These are phyloP conservation scores for Crotalus helleri DNA, from an alignment of 2,113 vertebrate species.

Conservation along the genomic window DNA sequence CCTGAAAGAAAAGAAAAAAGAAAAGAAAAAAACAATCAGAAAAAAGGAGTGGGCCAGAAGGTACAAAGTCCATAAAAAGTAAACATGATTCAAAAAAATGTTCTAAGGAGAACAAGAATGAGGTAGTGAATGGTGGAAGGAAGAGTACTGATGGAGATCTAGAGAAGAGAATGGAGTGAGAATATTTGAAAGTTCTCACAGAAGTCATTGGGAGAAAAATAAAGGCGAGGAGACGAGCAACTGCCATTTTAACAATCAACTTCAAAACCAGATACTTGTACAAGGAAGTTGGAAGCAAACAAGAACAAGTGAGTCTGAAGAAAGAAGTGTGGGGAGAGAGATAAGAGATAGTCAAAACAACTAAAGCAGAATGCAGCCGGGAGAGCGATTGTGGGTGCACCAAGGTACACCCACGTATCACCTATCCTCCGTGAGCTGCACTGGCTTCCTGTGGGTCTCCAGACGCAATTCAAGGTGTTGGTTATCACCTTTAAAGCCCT, in stretches of 20 bases:
- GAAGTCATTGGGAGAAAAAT: background rate
- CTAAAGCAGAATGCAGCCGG: background rate
- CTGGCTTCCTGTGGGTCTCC: no score
- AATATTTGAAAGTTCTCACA: background rate
- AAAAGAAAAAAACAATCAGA: background rate
- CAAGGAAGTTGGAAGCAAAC: background rate
- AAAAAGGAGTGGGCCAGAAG: background rate
- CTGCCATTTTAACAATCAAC: background rate
- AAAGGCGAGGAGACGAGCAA: background rate
- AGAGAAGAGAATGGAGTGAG: background rate
- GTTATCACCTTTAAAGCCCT: no score
- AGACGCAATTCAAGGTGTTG: no score
- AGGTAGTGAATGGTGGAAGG: background rate
- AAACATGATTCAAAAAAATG: background rate
- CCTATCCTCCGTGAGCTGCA: no score
- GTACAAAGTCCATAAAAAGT: background rate
- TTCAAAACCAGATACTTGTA: background rate
- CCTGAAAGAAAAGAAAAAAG: background rate
- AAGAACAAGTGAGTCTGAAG: background rate
- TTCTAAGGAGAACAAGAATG: background rate
- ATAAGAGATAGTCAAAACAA: background rate
- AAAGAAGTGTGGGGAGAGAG: background rate
- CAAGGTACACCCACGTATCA: no score
- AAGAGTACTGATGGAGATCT: background rate
- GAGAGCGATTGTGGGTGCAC: no score